These are phyloP conservation scores for Sialia sialis DNA, from an alignment of 2,113 vertebrate genomes.

Conservation along the genomic window DNA sequence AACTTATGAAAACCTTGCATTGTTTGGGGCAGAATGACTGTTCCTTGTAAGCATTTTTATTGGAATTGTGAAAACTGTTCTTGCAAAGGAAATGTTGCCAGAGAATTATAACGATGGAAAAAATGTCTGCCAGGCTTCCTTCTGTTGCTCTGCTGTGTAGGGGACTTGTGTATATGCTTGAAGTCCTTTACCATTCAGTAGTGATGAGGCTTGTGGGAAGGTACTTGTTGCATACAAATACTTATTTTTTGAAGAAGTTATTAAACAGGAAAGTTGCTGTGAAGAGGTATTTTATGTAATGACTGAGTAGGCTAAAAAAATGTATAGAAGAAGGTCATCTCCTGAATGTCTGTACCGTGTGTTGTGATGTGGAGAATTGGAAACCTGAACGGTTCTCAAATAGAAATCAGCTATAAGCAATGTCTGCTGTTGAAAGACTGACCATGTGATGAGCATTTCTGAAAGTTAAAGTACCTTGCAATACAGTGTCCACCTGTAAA, in stretches of 20 bases:
- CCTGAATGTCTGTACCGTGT: neutral
- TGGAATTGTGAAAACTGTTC: neutral
- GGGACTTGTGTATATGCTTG: neutral
- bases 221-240: neutral
- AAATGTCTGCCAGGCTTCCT: neutral
- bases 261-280: neutral
- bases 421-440: neutral
- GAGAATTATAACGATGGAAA: neutral
- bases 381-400: neutral
- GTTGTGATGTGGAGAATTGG: neutral
- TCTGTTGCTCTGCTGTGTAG: neutral
- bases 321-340: accelerated
- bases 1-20: neutral
- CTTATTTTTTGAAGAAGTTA: neutral
- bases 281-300: neutral
- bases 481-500: neutral
- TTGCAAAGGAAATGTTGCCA: neutral
- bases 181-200: neutral
- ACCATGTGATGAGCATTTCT: neutral
- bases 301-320: neutral
- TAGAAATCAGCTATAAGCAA: neutral
- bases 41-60: neutral
- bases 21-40: neutral
- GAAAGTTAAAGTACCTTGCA: neutral
- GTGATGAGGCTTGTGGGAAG: neutral